A percentile compares a stretch with the other conserved stretches of the same genome.
These are phyloP conservation scores for Hypomesus transpacificus DNA, from an alignment of 2,113 vertebrate species.

Conservation along the genomic window DNA sequence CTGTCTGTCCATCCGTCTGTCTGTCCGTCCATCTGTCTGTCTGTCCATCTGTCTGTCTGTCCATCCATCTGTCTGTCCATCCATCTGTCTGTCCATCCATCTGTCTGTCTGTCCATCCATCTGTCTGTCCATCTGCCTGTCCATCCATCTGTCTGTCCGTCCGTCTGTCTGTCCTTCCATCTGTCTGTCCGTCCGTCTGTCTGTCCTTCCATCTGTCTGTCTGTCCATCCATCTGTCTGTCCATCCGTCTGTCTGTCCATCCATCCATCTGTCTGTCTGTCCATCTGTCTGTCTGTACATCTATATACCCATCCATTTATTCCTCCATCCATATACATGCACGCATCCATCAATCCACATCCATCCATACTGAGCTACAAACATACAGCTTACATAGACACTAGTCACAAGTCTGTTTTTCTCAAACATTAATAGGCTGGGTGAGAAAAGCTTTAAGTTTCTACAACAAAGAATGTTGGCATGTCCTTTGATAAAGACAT, in stretches of 20 bases:
- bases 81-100: too few species aligned
- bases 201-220: background rate
- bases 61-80: too few species aligned
- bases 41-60: too few species aligned
- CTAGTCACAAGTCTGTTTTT: background rate
- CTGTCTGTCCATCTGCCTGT: too few species aligned
- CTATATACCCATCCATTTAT: background rate
- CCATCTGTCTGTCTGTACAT: background rate
- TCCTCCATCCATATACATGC: background rate
- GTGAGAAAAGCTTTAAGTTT: background rate
- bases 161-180: too few species aligned
- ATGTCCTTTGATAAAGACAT: slow-evolving; percentile 10
- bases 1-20: too few species aligned
- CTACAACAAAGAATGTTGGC: background rate
- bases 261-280: background rate
- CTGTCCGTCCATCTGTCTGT: background rate
- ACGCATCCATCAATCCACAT: background rate
- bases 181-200: too few species aligned
- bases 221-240: background rate
- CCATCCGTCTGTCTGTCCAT: background rate
- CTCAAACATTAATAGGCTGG: background rate
- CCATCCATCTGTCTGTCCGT: background rate
- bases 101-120: background rate
- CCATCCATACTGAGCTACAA: background rate
- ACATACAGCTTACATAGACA: background rate